A percentile compares a stretch with the other conserved stretches of the same genome.
These are phyloP conservation scores for Neomorphus geoffroyi DNA, from an alignment of 2,797 vertebrate species.

Conservation along the genomic window DNA sequence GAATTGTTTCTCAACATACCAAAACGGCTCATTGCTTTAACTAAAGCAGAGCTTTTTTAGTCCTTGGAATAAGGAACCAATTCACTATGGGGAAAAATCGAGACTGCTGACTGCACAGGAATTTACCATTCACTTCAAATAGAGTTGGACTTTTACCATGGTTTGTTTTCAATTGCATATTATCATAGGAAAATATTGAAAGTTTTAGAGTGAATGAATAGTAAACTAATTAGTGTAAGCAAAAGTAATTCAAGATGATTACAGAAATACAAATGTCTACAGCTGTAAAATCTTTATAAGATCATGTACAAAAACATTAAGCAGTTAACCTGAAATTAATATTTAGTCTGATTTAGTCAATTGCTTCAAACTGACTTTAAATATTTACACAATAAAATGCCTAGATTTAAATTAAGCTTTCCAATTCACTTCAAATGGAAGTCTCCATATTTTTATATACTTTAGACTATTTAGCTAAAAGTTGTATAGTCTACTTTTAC, in stretches of 20 bases:
- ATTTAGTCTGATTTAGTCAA: conserved; percentile 2
- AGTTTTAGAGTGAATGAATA: not conserved
- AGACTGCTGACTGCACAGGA: not conserved
- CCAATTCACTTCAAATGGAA: not conserved
- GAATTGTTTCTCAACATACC: not conserved
- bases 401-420: not conserved
- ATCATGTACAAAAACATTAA: not conserved
- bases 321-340: not conserved
- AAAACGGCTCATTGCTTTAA: conserved; percentile 3
- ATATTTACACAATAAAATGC: not conserved
- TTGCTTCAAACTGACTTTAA: not conserved
- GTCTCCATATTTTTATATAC: not conserved
- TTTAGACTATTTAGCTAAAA: not conserved
- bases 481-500: not conserved
- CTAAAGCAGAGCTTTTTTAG: not conserved
- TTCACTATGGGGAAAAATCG: not conserved
- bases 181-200: not conserved
- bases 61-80: not conserved
- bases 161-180: not conserved
- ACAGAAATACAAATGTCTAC: not conserved
- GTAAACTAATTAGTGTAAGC: not conserved
- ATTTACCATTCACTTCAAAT: not conserved
- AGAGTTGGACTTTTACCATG: not conserved
- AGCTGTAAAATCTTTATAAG: not conserved
- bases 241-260: not conserved